Percentiles rank a stretch among this genome's conserved stretches.
Evolutionary conservation across 2,888 invertebrate genomes (phyloP).

Genomic region (Pyralis farinalis): DNA sequence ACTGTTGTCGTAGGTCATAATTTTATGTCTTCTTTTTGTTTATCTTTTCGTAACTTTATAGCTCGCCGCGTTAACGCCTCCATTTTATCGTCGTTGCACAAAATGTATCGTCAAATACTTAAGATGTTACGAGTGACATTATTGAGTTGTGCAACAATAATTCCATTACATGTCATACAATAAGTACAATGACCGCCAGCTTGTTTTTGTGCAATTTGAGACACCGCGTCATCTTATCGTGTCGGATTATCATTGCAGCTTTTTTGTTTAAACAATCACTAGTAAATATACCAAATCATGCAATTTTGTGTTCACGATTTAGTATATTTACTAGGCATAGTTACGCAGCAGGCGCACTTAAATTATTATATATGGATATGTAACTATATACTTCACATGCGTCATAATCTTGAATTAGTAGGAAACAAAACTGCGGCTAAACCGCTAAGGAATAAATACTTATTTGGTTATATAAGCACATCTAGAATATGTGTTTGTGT

Average conservation of each 20-base stretch:
- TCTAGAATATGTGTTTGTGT: constrained; percentile 12
- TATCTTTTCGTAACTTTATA: constrained; percentile 79
- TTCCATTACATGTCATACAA: constrained; percentile 12
- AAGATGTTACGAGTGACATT: background rate
- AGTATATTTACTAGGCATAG: no score
- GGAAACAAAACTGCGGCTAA: no score
- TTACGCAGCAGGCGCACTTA: no score
- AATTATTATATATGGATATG: no score
- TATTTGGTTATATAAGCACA: background rate
- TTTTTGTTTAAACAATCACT: no score
- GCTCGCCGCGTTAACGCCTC: constrained; percentile 62
- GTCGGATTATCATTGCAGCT: constrained; percentile 7
- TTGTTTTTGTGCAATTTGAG: constrained; percentile 20
- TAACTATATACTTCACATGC: no score
- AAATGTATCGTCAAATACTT: background rate
- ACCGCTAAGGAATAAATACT: no score
- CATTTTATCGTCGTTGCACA: constrained; percentile 25
- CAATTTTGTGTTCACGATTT: no score
- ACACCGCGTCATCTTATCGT: constrained; percentile 7
- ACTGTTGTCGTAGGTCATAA: constrained; percentile 81
- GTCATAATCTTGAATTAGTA: no score
- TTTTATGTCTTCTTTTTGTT: constrained; percentile 81
- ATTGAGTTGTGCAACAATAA: constrained; percentile 11
- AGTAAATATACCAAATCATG: no score
- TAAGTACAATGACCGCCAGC: constrained; percentile 18